phyloP scores from a whole-genome alignment of 2,888 invertebrate species.

The Idaea aversata region DNA sequence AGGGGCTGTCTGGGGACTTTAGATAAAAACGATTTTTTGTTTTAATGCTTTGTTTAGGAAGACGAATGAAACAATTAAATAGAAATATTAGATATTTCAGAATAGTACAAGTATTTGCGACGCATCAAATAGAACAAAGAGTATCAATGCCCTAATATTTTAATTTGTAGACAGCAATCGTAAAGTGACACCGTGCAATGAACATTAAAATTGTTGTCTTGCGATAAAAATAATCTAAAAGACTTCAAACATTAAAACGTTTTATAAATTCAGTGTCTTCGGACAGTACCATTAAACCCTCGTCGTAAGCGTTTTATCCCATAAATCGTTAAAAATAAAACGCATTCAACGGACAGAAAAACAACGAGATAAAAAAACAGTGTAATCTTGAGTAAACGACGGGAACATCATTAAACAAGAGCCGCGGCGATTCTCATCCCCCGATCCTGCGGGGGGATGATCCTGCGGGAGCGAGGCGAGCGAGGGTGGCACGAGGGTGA shows the following conservation, averaged over 20 bases:
- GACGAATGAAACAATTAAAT: not conserved
- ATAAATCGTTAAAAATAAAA: constrained; percentile 21
- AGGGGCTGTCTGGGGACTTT: constrained; percentile 5
- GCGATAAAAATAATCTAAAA: too few species aligned
- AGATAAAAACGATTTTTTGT: not conserved
- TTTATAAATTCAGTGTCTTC: too few species aligned
- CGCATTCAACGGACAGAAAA: constrained; percentile 28
- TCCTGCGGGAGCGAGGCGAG: constrained; percentile 29
- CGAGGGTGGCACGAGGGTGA: constrained; percentile 43
- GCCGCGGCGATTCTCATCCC: constrained; percentile 52
- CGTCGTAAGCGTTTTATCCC: too few species aligned
- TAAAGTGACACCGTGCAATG: too few species aligned
- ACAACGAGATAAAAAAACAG: constrained; percentile 49
- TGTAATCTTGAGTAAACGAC: constrained; percentile 64
- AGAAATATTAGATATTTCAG: too few species aligned
- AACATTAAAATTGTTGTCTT: too few species aligned
- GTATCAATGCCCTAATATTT: too few species aligned
- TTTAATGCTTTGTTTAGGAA: constrained; percentile 2
- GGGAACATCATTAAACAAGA: constrained; percentile 72
- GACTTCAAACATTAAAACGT: too few species aligned
- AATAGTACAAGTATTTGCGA: too few species aligned
- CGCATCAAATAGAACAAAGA: too few species aligned
- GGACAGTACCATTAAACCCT: too few species aligned
- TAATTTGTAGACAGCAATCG: too few species aligned
- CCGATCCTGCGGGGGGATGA: constrained; percentile 41